Base-by-base conservation (phyloP, 2,888 invertebrate genomes). In the Thysanoteuthis rhombus region DNA sequence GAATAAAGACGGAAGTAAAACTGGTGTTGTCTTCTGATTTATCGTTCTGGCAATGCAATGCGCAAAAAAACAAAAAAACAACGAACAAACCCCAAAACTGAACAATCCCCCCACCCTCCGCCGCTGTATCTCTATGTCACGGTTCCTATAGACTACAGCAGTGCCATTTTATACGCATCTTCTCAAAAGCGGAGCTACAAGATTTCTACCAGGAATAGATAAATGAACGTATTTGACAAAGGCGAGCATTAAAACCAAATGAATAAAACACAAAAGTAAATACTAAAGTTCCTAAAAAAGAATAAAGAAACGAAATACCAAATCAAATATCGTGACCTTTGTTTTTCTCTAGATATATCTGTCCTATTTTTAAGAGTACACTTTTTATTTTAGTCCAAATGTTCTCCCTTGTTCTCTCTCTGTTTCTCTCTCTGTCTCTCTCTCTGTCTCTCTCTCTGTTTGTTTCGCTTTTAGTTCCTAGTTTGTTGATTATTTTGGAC, bases 1-100 rank as follows among this genome's bases (percentile, higher is more conserved):
- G 75, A 75, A 75, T 75, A n/a, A 75, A 75, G n/a, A 75, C n/a
- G 12, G 75, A n/a, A 36, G 52, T 19, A 75, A 12, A 75, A 36
- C 75, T 75, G 75, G 75, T n/a, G 75, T 75, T n/a, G n/a, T 75
- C 75, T 75, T 75, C n/a, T 75, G 75, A 75, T 75, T 75, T 75
- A 75, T 75, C n/a, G n/a, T 75, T n/a, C 75, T n/a, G 75, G n/a
- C 75, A 75, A 75, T n/a, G 75, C 75, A 75, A n/a, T 75, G 75
- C n/a, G n/a, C 32, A 75, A 75, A 75, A 75, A 75, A 3, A 75
- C 8, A 32, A 32, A 1, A 10, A 58, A 3, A 58, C 2, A 58
- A 58, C 42, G 32, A 32, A 10, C 5, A 58, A 58, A 28, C 8
- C 8, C 28, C 8, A n/a, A n/a, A n/a, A n/a, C n/a, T n/a, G n/a